These are phyloP conservation scores for Busseola fusca DNA, from an alignment of 2,888 invertebrate genomes.

Conservation along the genomic window DNA sequence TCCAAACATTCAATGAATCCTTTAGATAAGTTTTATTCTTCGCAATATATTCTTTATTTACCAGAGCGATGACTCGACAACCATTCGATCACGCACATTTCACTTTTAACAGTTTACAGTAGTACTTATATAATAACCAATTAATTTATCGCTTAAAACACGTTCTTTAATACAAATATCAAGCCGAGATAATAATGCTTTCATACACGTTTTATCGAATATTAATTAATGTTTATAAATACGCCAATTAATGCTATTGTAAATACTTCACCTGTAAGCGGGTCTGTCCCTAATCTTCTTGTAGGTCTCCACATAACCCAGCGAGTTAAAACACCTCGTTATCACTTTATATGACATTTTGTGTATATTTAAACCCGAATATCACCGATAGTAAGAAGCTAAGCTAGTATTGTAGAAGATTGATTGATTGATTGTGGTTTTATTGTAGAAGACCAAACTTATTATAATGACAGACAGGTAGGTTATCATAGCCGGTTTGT, in stretches of 20 bases:
- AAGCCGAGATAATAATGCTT: not conserved
- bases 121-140: not conserved
- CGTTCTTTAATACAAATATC: not conserved
- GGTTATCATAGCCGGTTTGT: constrained; percentile 46
- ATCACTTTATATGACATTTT: constrained; percentile 82
- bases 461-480: constrained; percentile 64
- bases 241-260: constrained; percentile 13
- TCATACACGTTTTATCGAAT: not conserved
- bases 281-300: constrained; percentile 80
- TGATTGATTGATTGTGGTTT: no score
- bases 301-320: constrained; percentile 82
- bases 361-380: constrained; percentile 23
- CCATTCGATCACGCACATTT: constrained; percentile 51
- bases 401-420: constrained; percentile 10
- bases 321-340: constrained; percentile 75
- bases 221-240: not conserved
- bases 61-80: constrained; percentile 38
- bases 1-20: not conserved
- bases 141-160: not conserved
- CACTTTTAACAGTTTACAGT: not conserved
- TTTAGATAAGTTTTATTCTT: constrained; percentile 1
- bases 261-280: constrained; percentile 73
- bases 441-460: constrained; percentile 26
- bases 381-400: constrained; percentile 12
- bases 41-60: constrained; percentile 25